A percentile compares a stretch with the other conserved stretches of the same genome.
Evolutionary conservation across 2,113 vertebrate genomes (phyloP).

Genomic region (Pluvialis apricaria): DNA sequence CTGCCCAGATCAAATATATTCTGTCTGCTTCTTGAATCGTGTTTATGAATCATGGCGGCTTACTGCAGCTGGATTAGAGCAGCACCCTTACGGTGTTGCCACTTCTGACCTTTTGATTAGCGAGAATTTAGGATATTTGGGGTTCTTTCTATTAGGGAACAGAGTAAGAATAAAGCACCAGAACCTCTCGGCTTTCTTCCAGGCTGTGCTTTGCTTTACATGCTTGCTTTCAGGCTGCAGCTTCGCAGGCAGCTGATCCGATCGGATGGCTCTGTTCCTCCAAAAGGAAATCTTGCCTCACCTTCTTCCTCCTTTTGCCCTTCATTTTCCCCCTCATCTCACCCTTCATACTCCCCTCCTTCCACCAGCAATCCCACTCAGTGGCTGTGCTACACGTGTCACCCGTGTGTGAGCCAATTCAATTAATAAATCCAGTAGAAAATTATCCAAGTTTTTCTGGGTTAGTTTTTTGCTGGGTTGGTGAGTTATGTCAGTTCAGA

Average conservation of each 20-base stretch:
- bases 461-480: neutral
- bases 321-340: neutral
- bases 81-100: neutral
- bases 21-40: conserved; percentile 18
- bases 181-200: neutral
- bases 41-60: neutral
- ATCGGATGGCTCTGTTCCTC: neutral
- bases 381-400: neutral
- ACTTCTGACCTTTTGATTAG: neutral
- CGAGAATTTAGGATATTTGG: neutral
- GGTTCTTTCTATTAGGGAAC: neutral
- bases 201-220: neutral
- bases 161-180: neutral
- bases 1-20: conserved; percentile 7
- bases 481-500: neutral
- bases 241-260: neutral
- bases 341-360: neutral
- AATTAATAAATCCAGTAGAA: neutral
- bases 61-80: neutral
- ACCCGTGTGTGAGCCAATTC: neutral
- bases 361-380: neutral
- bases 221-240: neutral
- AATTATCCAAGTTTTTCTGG: neutral
- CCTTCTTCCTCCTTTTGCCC: neutral
- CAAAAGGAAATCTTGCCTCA: neutral